Evolutionary conservation across 2,888 invertebrate species (phyloP).

Genomic region (Microctonus aethiopoides): DNA sequence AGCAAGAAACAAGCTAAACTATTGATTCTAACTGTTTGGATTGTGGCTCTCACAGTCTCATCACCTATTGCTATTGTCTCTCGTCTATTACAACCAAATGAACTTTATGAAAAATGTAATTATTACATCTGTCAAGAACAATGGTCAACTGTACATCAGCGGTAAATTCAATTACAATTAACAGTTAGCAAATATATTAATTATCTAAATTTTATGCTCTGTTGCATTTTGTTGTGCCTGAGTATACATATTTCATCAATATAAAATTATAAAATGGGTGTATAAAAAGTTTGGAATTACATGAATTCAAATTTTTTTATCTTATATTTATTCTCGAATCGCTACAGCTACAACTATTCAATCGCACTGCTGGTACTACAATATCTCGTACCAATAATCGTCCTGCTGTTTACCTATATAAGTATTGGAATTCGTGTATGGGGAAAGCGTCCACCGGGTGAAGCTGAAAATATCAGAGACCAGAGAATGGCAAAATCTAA

Average conservation of each 20-base stretch:
- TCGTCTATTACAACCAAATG: slow-evolving; percentile 72
- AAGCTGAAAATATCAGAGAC: slow-evolving; percentile 86
- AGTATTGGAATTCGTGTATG: slow-evolving; percentile 88
- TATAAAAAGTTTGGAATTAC: too few relatives aligned
- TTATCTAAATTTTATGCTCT: too few relatives aligned
- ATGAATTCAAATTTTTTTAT: too few relatives aligned
- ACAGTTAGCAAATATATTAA: too few relatives aligned
- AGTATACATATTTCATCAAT: too few relatives aligned
- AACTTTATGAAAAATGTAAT: slow-evolving; percentile 74
- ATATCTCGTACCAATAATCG: slow-evolving; percentile 83
- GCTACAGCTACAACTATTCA: slow-evolving; percentile 75
- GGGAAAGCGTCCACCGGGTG: slow-evolving; percentile 88
- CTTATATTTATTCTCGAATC: too few relatives aligned
- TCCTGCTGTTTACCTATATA: slow-evolving; percentile 86
- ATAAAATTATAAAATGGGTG: too few relatives aligned
- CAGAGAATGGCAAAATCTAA: slow-evolving; percentile 86
- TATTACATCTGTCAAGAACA: slow-evolving; percentile 78
- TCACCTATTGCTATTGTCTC: slow-evolving; percentile 86
- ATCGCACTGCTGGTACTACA: slow-evolving; percentile 83
- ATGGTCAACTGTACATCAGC: slow-evolving; percentile 75
- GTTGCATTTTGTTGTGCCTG: too few relatives aligned
- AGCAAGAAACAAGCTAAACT: slow-evolving; percentile 78
- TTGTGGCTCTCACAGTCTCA: slow-evolving; percentile 81
- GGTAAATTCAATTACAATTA: slow-evolving; percentile 58
- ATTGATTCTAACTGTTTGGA: slow-evolving; percentile 80